These are phyloP conservation scores for Drosophila mayaguana DNA, from an alignment of 2,888 invertebrate genomes.

Conservation along the genomic window DNA sequence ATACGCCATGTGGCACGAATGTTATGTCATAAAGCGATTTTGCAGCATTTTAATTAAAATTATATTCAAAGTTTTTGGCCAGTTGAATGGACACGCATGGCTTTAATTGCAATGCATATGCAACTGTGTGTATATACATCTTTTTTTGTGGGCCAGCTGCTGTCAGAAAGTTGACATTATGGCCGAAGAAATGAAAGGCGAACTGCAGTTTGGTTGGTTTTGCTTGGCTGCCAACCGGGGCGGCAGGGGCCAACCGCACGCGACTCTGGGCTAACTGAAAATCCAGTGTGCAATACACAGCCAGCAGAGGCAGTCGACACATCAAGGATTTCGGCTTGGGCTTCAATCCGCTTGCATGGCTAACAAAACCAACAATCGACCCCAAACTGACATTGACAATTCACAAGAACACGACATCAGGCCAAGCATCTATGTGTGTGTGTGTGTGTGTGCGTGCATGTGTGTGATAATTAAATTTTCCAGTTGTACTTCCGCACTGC, in stretches of 20 bases:
- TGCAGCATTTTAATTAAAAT: constrained; percentile 64
- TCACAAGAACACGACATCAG: constrained; percentile 64
- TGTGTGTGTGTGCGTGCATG: constrained; percentile 34
- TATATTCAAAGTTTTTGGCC: constrained; percentile 50
- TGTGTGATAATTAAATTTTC: constrained; percentile 73
- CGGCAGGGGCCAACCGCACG: constrained; percentile 46
- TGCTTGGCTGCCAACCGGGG: too few species aligned
- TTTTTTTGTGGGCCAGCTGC: constrained; percentile 47
- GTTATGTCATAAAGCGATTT: constrained; percentile 38
- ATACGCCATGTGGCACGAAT: constrained; percentile 61
- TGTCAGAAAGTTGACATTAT: constrained; percentile 64
- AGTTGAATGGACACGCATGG: constrained; percentile 61
- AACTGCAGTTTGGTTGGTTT: constrained; percentile 6
- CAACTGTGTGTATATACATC: background rate
- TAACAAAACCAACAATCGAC: constrained; percentile 57
- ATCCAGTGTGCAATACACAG: constrained; percentile 18
- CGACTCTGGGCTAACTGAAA: constrained; percentile 62
- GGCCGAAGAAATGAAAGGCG: constrained; percentile 53
- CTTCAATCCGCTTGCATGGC: constrained; percentile 49
- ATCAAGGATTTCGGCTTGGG: constrained; percentile 47
- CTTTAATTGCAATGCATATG: constrained; percentile 58
- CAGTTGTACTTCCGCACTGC: constrained; percentile 65
- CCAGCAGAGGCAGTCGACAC: constrained; percentile 37
- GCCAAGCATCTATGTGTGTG: constrained; percentile 37
- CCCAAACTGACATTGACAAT: constrained; percentile 65